Evolutionary conservation across 53 echinoderm and acorn worm species (phyloP).

Genomic region (Crossaster papposus): DNA sequence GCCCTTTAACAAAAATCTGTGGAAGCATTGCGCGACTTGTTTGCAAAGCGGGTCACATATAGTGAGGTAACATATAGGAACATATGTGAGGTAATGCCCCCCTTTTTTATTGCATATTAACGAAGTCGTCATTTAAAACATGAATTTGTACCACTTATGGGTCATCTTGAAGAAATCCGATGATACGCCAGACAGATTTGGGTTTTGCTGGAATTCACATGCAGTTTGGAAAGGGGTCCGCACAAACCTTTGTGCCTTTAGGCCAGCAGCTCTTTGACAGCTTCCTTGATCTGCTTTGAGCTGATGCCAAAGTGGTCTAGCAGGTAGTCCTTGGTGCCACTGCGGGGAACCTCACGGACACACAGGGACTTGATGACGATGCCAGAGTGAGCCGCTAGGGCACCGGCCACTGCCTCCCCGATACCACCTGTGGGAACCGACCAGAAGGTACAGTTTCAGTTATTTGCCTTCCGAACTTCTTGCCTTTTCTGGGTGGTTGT

Average conservation of each 20-base stretch:
- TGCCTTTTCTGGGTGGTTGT: too few species aligned
- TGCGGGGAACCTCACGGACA: constrained; percentile 73
- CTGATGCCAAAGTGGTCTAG: constrained; percentile 89
- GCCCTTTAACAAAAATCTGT: too few species aligned
- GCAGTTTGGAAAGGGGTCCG: neutral
- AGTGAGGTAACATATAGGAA: too few species aligned
- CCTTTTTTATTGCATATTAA: too few species aligned
- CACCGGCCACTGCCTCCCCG: constrained; percentile 89
- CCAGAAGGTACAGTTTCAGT: neutral
- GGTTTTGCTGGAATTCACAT: neutral
- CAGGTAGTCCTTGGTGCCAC: constrained; percentile 73
- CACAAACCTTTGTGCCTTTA: neutral
- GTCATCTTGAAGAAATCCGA: neutral
- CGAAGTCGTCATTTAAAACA: too few species aligned
- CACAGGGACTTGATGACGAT: constrained; percentile 73
- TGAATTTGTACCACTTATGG: too few species aligned
- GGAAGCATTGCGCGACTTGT: too few species aligned
- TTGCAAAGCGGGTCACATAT: too few species aligned
- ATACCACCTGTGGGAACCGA: constrained; percentile 77
- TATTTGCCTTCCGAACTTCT: neutral
- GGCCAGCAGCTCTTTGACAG: constrained; percentile 69
- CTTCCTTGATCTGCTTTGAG: constrained; percentile 70
- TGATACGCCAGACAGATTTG: neutral
- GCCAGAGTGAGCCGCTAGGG: constrained; percentile 61
- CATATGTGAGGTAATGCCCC: too few species aligned